Evolutionary conservation across 2,113 vertebrate species (phyloP), one percentile per base, ranked within the genome.

Genomic region (Elaphurus davidianus): DNA sequence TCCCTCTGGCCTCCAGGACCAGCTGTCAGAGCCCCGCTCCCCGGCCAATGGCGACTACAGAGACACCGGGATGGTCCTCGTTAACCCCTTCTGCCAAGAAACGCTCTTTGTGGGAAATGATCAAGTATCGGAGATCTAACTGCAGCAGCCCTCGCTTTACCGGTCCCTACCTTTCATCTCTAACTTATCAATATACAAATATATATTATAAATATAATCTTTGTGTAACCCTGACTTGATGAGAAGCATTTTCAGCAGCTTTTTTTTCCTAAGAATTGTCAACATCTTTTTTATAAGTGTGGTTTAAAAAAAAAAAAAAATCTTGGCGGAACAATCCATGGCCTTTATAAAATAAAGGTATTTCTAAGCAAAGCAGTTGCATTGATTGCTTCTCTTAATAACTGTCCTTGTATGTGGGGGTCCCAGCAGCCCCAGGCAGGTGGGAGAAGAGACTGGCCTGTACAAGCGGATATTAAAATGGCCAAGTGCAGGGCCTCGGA

Each of bases 71-170:
- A 99, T 99, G 99, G 99, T 99, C 98, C 99, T 99, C 5, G 99
- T 99, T n/a, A 99, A 99, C 98, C 99, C 99, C 30, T 99, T 99
- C 99, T 99, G 99, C 98, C 99, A 99, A 96, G 99, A 99, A 98
- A 99, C 99, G 0, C 99, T 99, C 1, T 99, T 99, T 94, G 99
- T 99, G 99, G 99, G 99, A 98, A 99, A 98, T 23, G 99, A 99
- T 90, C 99, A 99, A 98, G 99, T 99, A 52, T 99, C 99, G 0
- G 99, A 99, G 98, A 99, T 99, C 98, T 99, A 99, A 99, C 87
- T 55, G 33, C 1, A 83, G 86, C 97, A 97, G 94, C 95, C 96
- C 96, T 88, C 0, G 2, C 0, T 62, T 89, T 97, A 97, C 98
- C 95, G 78, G 55, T 85, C 96, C 98, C 96, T 95, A 95, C 98